These are phyloP conservation scores for Stigmatopora nigra DNA, from an alignment of 2,113 vertebrate genomes.

Conservation along the genomic window DNA sequence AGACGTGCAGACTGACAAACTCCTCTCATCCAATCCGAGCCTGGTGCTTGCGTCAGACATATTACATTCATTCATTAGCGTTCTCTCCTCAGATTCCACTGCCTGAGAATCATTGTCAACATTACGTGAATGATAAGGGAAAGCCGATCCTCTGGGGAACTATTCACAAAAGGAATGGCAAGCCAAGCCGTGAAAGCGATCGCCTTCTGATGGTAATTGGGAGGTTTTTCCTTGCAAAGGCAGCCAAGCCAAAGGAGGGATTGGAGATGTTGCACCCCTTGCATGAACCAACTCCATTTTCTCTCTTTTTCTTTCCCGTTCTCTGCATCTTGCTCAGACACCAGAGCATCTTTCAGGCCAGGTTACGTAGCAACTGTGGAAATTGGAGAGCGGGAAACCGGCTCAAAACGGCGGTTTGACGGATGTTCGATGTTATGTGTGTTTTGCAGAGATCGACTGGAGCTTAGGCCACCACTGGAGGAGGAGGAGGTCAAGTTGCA, in stretches of 20 bases:
- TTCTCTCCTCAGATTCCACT: slow-evolving; percentile 34
- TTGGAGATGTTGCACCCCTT: slow-evolving; percentile 40
- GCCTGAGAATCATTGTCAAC: slow-evolving; percentile 49
- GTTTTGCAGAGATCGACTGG: slow-evolving; percentile 66
- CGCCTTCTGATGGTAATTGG: slow-evolving; percentile 44
- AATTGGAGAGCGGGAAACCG: slow-evolving; percentile 9
- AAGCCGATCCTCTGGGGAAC: slow-evolving; percentile 22
- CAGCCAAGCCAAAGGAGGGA: slow-evolving; percentile 17
- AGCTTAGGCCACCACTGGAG: slow-evolving; percentile 55
- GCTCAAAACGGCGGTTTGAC: slow-evolving; percentile 19
- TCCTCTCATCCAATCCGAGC: slow-evolving; percentile 44
- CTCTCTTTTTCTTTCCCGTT: slow-evolving; percentile 37
- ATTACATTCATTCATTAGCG: slow-evolving; percentile 45
- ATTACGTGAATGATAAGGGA: slow-evolving; percentile 22
- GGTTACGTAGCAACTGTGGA: slow-evolving; percentile 41
- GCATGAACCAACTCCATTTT: slow-evolving; percentile 56
- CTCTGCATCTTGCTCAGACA: slow-evolving; percentile 58
- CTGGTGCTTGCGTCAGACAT: slow-evolving; percentile 49
- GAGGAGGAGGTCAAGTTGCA: slow-evolving; percentile 59
- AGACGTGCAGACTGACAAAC: slow-evolving; percentile 1
- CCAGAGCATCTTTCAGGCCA: slow-evolving; percentile 15
- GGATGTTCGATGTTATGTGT: slow-evolving; percentile 36
- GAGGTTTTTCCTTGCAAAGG: slow-evolving; percentile 35
- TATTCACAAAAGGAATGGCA: slow-evolving; percentile 19
- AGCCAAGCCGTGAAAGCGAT: slow-evolving; percentile 18